These are phyloP conservation scores for Sebastes schlegelii DNA, from an alignment of 2,113 vertebrate genomes.

Conservation along the genomic window DNA sequence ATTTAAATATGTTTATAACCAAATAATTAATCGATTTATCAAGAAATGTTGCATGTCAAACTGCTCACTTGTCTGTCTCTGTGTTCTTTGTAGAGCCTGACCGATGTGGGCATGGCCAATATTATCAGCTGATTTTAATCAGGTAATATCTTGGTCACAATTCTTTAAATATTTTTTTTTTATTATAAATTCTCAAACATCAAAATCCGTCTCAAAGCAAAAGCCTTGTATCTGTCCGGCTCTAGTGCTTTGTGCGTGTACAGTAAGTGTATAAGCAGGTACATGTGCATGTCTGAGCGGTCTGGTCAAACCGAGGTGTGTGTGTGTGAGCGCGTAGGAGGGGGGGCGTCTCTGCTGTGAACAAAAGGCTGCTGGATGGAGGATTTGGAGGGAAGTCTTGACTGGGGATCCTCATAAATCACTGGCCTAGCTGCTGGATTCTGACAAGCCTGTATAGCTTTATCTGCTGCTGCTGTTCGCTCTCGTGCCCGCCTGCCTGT, in stretches of 20 bases:
- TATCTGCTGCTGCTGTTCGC: slow-evolving; percentile 71
- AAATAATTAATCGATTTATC: not conserved
- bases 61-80: not conserved
- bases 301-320: slow-evolving; percentile 38
- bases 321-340: not conserved
- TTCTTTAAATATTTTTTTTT: no score
- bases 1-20: not conserved
- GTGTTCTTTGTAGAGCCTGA: not conserved
- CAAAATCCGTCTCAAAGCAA: not conserved
- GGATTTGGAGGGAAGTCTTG: slow-evolving; percentile 75
- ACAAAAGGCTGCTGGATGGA: slow-evolving; percentile 74
- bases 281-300: slow-evolving; percentile 32
- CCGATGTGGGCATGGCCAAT: not conserved
- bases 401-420: slow-evolving; percentile 82
- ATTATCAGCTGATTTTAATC: not conserved
- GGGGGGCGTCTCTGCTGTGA: slow-evolving; percentile 42
- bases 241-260: not conserved
- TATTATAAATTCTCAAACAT: not conserved
- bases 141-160: no score
- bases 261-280: not conserved
- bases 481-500: slow-evolving; percentile 65
- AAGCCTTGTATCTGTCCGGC: not conserved
- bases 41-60: not conserved
- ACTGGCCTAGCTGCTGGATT: slow-evolving; percentile 74
- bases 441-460: slow-evolving; percentile 80